phyloP scores from a whole-genome alignment of 1,140 invertebrate genomes.

The Agraylea sexmaculata region DNA sequence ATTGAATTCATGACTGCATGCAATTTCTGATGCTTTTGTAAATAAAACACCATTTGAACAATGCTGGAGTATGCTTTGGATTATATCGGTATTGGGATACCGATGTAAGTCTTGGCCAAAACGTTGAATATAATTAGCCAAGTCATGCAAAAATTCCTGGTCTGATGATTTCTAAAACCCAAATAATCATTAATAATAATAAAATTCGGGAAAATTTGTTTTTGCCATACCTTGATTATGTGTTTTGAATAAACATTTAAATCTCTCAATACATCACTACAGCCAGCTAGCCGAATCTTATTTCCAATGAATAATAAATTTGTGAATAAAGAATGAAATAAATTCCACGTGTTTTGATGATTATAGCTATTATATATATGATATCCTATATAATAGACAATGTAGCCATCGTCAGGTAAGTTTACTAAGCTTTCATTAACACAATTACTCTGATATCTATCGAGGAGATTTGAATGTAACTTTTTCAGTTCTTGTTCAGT shows the following conservation, averaged over 20 bases:
- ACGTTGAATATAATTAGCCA: slow-evolving; percentile 13
- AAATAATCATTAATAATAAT: slow-evolving; percentile 2
- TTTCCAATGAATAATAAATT: slow-evolving; percentile 18
- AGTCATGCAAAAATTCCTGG: slow-evolving; percentile 7
- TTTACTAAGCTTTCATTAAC: slow-evolving; percentile 7
- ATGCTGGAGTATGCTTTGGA: slow-evolving; percentile 18
- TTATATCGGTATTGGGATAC: slow-evolving; percentile 17
- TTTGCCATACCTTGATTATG: slow-evolving; percentile 6
- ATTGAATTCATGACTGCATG: slow-evolving; percentile 2
- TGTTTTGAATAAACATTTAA: slow-evolving; percentile 6
- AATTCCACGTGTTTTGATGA: slow-evolving; percentile 8
- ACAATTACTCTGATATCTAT: slow-evolving; percentile 10
- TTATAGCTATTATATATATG: slow-evolving; percentile 14
- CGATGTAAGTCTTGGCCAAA: slow-evolving; percentile 14
- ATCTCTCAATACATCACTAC: slow-evolving; percentile 7
- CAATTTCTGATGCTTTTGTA: slow-evolving; percentile 6
- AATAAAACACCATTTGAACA: slow-evolving; percentile 4
- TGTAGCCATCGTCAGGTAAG: slow-evolving; percentile 18
- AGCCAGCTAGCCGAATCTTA: slow-evolving; percentile 16
- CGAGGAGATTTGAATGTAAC: slow-evolving; percentile 12
- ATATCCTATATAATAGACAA: slow-evolving; percentile 16
- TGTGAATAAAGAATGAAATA: slow-evolving; percentile 13
- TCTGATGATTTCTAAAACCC: slow-evolving; percentile 8
- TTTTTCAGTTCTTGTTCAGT: slow-evolving; percentile 11
- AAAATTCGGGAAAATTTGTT: not conserved